These are phyloP conservation scores for Tinamus guttatus DNA, from an alignment of 2,113 vertebrate species.

Conservation along the genomic window DNA sequence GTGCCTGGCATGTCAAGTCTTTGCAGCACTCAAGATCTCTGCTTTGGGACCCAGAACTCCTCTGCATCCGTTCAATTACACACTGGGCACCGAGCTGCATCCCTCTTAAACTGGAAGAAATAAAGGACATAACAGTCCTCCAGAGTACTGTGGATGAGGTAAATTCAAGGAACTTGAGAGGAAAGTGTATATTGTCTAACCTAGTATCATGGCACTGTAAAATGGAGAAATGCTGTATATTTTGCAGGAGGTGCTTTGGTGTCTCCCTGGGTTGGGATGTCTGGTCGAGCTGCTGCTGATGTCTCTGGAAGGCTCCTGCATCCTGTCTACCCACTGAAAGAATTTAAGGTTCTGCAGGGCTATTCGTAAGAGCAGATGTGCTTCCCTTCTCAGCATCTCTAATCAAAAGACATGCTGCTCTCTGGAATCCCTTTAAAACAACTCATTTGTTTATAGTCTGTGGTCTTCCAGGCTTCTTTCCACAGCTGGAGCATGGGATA, in stretches of 20 bases:
- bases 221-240: background rate
- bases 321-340: background rate
- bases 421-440: background rate
- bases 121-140: background rate
- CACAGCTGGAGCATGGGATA: background rate
- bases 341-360: background rate
- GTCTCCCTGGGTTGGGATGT: background rate
- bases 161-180: background rate
- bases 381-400: background rate
- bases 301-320: background rate
- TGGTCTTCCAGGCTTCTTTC: background rate
- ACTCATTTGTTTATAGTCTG: background rate
- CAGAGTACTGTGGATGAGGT: background rate
- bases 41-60: background rate
- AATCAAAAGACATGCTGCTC: background rate
- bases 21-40: background rate
- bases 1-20: background rate
- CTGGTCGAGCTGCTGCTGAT: background rate
- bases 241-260: background rate
- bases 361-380: background rate
- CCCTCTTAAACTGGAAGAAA: background rate
- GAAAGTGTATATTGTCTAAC: background rate
- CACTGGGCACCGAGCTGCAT: background rate
- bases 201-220: background rate
- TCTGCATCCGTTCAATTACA: background rate